Evolutionary conservation across 2,888 invertebrate species (phyloP).

Genomic region (Euplagia quadripunctaria): DNA sequence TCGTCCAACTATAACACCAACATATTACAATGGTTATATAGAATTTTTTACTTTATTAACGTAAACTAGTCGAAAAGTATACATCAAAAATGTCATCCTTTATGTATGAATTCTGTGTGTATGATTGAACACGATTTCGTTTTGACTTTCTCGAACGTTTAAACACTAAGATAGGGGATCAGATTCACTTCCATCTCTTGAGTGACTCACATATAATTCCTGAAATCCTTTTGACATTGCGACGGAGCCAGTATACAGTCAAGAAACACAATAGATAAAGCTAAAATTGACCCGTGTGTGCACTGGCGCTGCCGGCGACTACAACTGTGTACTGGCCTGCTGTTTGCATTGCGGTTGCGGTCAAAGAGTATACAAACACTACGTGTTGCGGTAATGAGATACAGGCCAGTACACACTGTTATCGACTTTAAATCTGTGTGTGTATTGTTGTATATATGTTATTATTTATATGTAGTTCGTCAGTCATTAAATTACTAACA

Average conservation of each 20-base stretch:
- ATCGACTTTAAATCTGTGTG: too few species aligned
- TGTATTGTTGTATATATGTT: not conserved
- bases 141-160: too few species aligned
- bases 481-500: too few species aligned
- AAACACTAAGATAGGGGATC: too few species aligned
- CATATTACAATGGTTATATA: not conserved
- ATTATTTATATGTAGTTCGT: not conserved
- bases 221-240: slow-evolving; percentile 33
- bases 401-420: slow-evolving; percentile 1
- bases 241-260: not conserved
- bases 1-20: slow-evolving; percentile 90
- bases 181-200: too few species aligned
- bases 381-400: not conserved
- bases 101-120: too few species aligned
- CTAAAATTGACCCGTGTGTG: not conserved
- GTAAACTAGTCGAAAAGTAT: too few species aligned
- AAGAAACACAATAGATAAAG: not conserved
- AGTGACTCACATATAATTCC: slow-evolving; percentile 36
- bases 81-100: not conserved
- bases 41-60: not conserved
- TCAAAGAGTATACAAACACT: too few species aligned
- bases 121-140: too few species aligned
- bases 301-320: not conserved
- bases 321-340: not conserved
- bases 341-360: not conserved